Percentiles rank a stretch among this genome's conserved stretches.
phyloP scores from a whole-genome alignment of 2,113 vertebrate genomes.

The Calonectris borealis region DNA sequence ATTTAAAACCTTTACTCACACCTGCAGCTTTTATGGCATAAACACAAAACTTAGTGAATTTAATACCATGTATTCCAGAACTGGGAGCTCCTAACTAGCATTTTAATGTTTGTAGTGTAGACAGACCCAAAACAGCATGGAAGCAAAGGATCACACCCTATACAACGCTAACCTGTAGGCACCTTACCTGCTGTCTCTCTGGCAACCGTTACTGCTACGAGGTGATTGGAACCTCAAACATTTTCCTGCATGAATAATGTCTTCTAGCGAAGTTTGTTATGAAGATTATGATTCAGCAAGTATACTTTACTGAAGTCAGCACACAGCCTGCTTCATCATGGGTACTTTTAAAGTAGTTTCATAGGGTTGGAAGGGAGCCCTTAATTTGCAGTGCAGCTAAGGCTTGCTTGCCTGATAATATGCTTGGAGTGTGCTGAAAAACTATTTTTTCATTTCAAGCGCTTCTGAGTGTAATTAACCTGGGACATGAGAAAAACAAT shows the following conservation, averaged over 20 bases:
- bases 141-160: not conserved
- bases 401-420: constrained; percentile 32
- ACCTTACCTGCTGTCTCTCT: not conserved
- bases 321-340: not conserved
- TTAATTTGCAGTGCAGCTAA: constrained; percentile 52
- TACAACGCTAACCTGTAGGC: not conserved
- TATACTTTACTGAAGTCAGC: not conserved
- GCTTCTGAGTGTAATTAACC: constrained; percentile 76
- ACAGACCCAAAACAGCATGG: not conserved
- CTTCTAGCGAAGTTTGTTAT: not conserved
- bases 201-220: accelerated
- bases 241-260: not conserved
- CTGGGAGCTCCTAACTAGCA: not conserved
- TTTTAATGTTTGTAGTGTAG: not conserved
- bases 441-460: constrained; percentile 69
- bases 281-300: not conserved
- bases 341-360: not conserved
- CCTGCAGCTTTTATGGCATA: not conserved
- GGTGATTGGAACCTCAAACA: not conserved
- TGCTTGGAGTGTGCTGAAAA: constrained; percentile 59
- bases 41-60: not conserved
- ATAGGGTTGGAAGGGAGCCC: constrained; percentile 19
- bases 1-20: not conserved
- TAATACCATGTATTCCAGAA: not conserved
- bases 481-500: constrained; percentile 66